A percentile compares a stretch with the other conserved stretches of the same genome.
These are phyloP conservation scores for Morelia viridis DNA, from an alignment of 2,797 vertebrate genomes.

Conservation along the genomic window DNA sequence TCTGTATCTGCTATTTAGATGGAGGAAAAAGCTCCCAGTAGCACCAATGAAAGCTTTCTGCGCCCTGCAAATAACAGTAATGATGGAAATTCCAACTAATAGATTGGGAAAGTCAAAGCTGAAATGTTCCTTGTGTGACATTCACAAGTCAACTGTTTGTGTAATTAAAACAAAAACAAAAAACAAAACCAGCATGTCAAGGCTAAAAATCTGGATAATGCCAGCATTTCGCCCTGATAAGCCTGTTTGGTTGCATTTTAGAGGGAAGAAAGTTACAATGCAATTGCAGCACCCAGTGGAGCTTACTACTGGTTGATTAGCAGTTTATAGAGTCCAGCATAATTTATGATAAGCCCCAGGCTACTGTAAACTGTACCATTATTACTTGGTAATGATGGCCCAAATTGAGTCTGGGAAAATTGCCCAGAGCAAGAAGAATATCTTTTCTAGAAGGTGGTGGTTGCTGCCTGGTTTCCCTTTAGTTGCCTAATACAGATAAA, in stretches of 20 bases:
- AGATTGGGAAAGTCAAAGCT: not conserved
- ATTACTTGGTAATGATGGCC: not conserved
- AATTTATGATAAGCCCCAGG: not conserved
- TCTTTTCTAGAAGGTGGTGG: not conserved
- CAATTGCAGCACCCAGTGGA: not conserved
- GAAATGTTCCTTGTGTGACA: not conserved
- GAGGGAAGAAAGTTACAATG: slow-evolving; percentile 29
- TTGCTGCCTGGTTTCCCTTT: not conserved
- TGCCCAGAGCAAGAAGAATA: not conserved
- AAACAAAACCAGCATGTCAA: not conserved
- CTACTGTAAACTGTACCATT: not conserved
- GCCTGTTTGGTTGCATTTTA: slow-evolving; percentile 30
- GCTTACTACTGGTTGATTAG: not conserved
- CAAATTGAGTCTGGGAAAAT: not conserved
- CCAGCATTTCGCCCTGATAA: slow-evolving; percentile 30
- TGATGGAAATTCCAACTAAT: not conserved
- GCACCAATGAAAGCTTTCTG: not conserved
- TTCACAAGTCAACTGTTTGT: too few species aligned
- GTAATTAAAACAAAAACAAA: too few species aligned
- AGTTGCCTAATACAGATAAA: not conserved
- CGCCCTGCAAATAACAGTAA: not conserved
- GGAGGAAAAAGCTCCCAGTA: not conserved
- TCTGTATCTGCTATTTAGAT: not conserved
- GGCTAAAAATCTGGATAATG: not conserved
- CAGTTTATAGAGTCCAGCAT: too few species aligned